Evolutionary conservation across 1,140 invertebrate genomes (phyloP).

Genomic region (Trissolcus basalis): DNA sequence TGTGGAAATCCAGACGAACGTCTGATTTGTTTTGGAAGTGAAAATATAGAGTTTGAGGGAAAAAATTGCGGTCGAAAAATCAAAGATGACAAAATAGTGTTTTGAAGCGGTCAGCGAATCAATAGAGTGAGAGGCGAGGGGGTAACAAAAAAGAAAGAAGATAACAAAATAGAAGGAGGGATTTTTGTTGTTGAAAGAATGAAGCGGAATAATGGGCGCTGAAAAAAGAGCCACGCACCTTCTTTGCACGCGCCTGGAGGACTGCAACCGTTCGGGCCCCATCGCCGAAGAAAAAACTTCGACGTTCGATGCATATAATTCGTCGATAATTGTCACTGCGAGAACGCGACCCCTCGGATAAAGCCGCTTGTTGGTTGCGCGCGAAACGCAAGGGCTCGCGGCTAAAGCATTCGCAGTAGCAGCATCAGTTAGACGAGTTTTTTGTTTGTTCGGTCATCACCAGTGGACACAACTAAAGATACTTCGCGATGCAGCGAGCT

Average conservation of each 20-base stretch:
- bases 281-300: conserved; percentile 60
- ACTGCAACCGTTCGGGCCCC: conserved; percentile 61
- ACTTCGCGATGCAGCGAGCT: conserved; percentile 34
- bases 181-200: background rate
- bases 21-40: too few relatives aligned
- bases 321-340: conserved; percentile 59
- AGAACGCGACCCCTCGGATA: conserved; percentile 44
- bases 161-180: background rate
- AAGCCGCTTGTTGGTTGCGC: conserved; percentile 43
- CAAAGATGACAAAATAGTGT: too few relatives aligned
- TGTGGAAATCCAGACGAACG: too few relatives aligned
- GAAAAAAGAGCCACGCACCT: conserved; percentile 55
- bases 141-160: background rate
- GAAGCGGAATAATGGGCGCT: background rate
- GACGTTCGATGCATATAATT: conserved; percentile 63
- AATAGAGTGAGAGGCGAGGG: too few relatives aligned
- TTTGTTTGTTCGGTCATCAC: conserved; percentile 6
- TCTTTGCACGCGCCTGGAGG: conserved; percentile 60
- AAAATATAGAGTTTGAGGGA: too few relatives aligned
- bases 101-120: too few relatives aligned
- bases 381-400: conserved; percentile 28
- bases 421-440: conserved; percentile 17
- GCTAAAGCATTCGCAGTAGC: conserved; percentile 13
- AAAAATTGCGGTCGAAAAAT: too few relatives aligned
- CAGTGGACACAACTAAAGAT: conserved; percentile 5